phyloP scores from a whole-genome alignment of 1,140 invertebrate genomes.

The Ctenoplectra terminalis region DNA sequence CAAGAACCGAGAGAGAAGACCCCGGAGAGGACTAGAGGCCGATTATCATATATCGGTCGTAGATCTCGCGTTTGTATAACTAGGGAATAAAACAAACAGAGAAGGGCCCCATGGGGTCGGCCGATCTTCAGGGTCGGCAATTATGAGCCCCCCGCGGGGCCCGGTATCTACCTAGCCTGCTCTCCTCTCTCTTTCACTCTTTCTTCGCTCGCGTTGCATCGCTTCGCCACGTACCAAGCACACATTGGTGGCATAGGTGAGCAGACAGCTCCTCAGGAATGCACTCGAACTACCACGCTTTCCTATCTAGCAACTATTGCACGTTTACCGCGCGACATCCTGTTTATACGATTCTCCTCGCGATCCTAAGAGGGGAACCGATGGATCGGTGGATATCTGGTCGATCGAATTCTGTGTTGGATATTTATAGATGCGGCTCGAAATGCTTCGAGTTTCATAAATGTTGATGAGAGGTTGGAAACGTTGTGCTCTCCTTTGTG shows the following conservation, averaged over 20 bases:
- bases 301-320: constrained; percentile 52
- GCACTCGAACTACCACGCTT: constrained; percentile 55
- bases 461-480: not conserved
- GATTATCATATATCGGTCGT: constrained; percentile 83
- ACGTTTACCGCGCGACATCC: constrained; percentile 23
- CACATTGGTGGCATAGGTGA: constrained; percentile 64
- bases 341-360: constrained; percentile 25
- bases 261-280: constrained; percentile 60
- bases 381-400: constrained; percentile 8
- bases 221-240: constrained; percentile 54
- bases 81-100: constrained; percentile 83
- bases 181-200: constrained; percentile 56
- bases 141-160: constrained; percentile 81
- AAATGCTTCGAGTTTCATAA: not conserved
- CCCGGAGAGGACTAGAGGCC: constrained; percentile 68
- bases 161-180: constrained; percentile 74
- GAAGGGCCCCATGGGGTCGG: constrained; percentile 81
- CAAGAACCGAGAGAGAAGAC: constrained; percentile 37
- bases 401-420: not conserved
- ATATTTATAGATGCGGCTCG: not conserved
- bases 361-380: constrained; percentile 13
- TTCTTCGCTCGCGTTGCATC: constrained; percentile 45
- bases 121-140: constrained; percentile 82
- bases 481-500: not conserved
- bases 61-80: constrained; percentile 83